Conservation (phyloP, 23 tunicate species). For the Aplidium turbinatum region DNA sequence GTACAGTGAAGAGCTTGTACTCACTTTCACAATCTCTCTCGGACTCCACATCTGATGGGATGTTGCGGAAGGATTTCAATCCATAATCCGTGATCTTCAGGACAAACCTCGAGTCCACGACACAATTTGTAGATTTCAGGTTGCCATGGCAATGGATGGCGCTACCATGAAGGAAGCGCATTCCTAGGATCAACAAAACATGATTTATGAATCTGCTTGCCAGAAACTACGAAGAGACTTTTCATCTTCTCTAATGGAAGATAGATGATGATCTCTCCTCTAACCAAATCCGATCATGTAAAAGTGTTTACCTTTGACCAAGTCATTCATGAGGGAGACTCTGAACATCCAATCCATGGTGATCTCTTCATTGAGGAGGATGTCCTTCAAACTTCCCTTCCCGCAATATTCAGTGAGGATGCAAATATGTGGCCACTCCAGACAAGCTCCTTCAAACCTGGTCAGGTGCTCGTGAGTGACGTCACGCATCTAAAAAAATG, state of each 20-base stretch:
- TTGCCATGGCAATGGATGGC: constrained; percentile 89
- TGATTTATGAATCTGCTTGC: not conserved
- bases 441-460: constrained; percentile 89
- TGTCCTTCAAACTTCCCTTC: constrained; percentile 84
- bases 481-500: constrained; percentile 79
- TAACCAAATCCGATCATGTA: no score
- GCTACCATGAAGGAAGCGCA: constrained; percentile 85
- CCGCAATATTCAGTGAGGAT: constrained; percentile 85
- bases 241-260: not conserved
- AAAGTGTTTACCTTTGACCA: constrained; percentile 69
- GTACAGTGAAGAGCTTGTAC: no score
- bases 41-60: constrained; percentile 54
- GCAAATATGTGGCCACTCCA: constrained; percentile 89
- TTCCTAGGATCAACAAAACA: no score
- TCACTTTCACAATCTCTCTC: constrained; percentile 65
- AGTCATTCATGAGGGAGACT: constrained; percentile 86
- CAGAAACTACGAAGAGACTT: not conserved
- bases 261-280: no score
- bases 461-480: constrained; percentile 90
- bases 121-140: constrained; percentile 92
- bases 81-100: constrained; percentile 96
- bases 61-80: constrained; percentile 47
- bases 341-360: constrained; percentile 87
- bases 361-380: constrained; percentile 72
- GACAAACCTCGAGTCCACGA: constrained; percentile 86